Conservation (phyloP, 2,888 invertebrate genomes). For the Litoditis marina region DNA sequence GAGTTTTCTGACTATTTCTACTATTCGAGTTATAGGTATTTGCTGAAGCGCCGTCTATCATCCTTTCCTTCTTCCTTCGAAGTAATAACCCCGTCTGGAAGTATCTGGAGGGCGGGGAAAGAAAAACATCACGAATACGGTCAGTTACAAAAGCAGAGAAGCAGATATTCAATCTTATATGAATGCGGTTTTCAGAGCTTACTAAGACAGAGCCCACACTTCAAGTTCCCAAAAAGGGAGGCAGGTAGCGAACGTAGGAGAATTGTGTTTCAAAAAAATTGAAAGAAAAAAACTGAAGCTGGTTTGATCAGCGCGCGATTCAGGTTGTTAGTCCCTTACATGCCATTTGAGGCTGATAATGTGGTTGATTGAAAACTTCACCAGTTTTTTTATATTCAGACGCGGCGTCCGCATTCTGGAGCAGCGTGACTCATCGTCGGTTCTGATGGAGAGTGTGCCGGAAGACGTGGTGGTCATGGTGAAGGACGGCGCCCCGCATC, state of each 20-base stretch:
- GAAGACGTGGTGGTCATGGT: slow-evolving; percentile 10
- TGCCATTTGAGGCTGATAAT: too few relatives aligned
- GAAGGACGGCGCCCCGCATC: slow-evolving; percentile 10
- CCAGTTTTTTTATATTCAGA: too few relatives aligned
- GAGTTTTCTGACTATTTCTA: too few relatives aligned
- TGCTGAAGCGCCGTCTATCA: not conserved
- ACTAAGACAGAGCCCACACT: too few relatives aligned
- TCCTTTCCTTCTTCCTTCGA: not conserved
- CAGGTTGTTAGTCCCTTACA: too few relatives aligned
- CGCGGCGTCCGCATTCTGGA: too few relatives aligned
- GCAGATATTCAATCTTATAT: too few relatives aligned
- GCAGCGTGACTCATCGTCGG: slow-evolving; percentile 8
- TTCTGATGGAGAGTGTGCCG: slow-evolving; percentile 7
- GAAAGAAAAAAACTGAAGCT: slow-evolving; percentile 3
- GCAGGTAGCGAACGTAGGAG: not conserved
- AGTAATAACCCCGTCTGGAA: not conserved
- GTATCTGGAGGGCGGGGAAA: slow-evolving; percentile 3
- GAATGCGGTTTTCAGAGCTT: too few relatives aligned
- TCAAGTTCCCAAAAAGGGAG: slow-evolving; percentile 2
- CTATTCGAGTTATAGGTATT: slow-evolving; percentile 5
- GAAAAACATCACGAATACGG: too few relatives aligned
- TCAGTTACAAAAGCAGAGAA: too few relatives aligned
- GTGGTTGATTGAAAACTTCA: too few relatives aligned
- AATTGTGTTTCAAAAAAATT: not conserved
- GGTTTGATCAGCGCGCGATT: too few relatives aligned